Evolutionary conservation across 1,140 invertebrate genomes (phyloP).

Genomic region (Oryctes rhinoceros): DNA sequence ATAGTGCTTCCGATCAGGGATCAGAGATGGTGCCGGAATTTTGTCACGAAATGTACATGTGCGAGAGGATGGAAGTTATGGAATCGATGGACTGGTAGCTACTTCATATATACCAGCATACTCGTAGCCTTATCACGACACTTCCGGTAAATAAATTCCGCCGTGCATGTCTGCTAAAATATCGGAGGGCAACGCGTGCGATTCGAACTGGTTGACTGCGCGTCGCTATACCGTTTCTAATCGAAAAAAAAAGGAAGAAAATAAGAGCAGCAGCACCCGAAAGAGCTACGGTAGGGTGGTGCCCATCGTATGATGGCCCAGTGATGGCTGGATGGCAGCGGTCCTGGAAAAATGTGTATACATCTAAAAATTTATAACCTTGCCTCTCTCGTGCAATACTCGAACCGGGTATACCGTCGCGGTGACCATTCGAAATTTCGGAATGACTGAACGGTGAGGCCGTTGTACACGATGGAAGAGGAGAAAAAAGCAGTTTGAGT

Average conservation of each 20-base stretch:
- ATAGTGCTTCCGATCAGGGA: too few relatives aligned
- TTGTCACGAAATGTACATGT: neutral
- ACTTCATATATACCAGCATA: neutral
- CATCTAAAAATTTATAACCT: conserved; percentile 35
- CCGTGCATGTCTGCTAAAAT: conserved; percentile 7
- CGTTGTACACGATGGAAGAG: neutral
- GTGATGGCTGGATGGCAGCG: neutral
- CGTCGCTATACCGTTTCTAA: neutral
- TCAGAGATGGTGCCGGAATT: neutral
- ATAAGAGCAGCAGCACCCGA: neutral
- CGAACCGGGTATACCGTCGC: neutral
- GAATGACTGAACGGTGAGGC: conserved; percentile 23
- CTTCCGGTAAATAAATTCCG: conserved; percentile 32
- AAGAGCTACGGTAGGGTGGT: neutral
- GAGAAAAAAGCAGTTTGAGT: neutral
- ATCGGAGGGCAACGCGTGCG: neutral
- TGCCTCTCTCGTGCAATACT: neutral
- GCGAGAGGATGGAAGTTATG: neutral
- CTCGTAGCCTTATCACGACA: conserved; percentile 4
- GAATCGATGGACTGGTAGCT: neutral
- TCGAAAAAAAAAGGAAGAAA: neutral
- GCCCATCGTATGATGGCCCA: too few relatives aligned
- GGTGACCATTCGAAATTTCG: conserved; percentile 34
- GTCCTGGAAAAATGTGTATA: conserved; percentile 21
- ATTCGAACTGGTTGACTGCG: conserved; percentile 3